Percentiles rank a stretch among this genome's conserved stretches.
Conservation (phyloP, 2,797 vertebrate genomes). For the Tangara arthus region DNA sequence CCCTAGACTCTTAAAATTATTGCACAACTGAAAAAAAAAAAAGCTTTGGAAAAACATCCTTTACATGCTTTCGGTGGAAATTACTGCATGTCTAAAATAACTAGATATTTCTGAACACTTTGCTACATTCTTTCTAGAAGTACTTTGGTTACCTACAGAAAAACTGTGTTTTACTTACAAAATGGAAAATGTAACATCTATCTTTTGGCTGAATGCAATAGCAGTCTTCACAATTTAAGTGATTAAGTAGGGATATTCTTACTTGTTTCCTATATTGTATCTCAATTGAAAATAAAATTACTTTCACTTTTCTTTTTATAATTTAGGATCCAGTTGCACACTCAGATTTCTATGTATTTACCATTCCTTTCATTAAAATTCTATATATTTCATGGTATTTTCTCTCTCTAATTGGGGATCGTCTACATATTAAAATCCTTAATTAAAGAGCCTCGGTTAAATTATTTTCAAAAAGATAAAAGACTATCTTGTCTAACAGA, state of each 20-base stretch:
- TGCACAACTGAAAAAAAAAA: slow-evolving; percentile 63
- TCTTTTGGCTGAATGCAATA: neutral
- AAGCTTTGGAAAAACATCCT: slow-evolving; percentile 25
- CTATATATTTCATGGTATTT: neutral
- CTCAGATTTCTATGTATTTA: neutral
- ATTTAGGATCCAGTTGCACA: neutral
- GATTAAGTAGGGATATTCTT: neutral
- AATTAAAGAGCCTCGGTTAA: neutral
- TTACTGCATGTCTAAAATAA: slow-evolving; percentile 37
- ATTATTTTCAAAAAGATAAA: neutral
- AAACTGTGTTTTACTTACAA: neutral
- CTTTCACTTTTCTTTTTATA: neutral
- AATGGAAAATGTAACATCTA: neutral
- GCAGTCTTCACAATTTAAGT: neutral
- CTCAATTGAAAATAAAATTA: neutral
- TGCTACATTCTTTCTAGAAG: slow-evolving; percentile 49
- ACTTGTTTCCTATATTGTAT: neutral
- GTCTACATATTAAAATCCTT: neutral
- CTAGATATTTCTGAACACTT: neutral
- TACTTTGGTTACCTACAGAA: slow-evolving; percentile 23
- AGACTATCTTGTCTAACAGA: neutral
- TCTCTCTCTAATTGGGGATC: neutral
- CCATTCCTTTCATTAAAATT: neutral
- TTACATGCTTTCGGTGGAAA: slow-evolving; percentile 27
- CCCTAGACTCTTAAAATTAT: slow-evolving; percentile 47